Conservation (phyloP, 2,113 vertebrate species). For the Xiphorhynchus elegans region DNA sequence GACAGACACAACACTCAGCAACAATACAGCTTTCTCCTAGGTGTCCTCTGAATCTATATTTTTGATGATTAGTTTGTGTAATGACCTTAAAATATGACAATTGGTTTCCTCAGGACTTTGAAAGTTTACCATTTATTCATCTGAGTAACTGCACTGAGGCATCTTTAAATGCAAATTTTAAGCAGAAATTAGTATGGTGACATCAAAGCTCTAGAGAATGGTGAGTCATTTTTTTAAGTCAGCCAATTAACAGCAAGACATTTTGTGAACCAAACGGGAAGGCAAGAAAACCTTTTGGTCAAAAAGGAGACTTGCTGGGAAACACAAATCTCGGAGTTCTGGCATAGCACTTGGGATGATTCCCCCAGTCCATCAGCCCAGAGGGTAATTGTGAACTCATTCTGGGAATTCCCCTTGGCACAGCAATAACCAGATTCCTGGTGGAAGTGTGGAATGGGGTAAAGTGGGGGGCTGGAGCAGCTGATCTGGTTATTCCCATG, state of each 20-base stretch:
- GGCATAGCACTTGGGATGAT: not conserved
- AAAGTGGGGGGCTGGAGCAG: not conserved
- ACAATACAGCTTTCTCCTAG: not conserved
- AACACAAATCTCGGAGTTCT: not conserved
- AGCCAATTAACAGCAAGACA: not conserved
- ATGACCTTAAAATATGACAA: not conserved
- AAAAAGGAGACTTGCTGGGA: not conserved
- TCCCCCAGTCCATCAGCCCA: not conserved
- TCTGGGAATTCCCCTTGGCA: not conserved
- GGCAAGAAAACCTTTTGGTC: not conserved
- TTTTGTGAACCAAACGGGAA: not conserved
- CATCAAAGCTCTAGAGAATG: conserved; percentile 3
- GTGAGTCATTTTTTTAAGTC: not conserved
- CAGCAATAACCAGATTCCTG: not conserved
- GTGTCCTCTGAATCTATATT: not conserved
- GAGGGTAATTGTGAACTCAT: not conserved
- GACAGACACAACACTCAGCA: not conserved
- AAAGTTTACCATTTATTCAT: conserved; percentile 31
- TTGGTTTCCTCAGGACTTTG: not conserved
- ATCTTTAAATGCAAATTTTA: conserved; percentile 1
- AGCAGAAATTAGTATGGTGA: not conserved
- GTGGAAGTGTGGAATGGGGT: not conserved
- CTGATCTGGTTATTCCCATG: not conserved
- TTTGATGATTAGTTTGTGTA: not conserved
- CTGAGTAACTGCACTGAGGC: not conserved